Percentiles rank a stretch among this genome's conserved stretches.
phyloP scores from a whole-genome alignment of 2,797 vertebrate genomes.

The Sandelia bainsii region DNA sequence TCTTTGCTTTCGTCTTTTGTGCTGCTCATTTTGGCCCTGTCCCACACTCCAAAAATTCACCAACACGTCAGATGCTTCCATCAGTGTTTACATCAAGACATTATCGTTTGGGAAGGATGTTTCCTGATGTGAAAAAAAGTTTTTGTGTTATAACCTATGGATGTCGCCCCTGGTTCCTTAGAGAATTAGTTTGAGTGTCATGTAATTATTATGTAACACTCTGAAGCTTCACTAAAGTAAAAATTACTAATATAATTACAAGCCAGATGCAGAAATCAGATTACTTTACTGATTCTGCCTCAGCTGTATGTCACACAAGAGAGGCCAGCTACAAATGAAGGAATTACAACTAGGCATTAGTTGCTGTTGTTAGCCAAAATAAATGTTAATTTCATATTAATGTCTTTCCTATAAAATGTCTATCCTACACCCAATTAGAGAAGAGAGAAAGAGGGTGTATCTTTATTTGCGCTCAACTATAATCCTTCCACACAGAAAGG shows the following conservation, averaged over 20 bases:
- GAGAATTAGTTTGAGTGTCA: background rate
- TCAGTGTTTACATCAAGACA: conserved; percentile 16
- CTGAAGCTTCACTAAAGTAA: conserved; percentile 22
- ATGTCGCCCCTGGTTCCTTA: background rate
- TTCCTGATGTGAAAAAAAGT: background rate
- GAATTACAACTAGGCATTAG: conserved; percentile 52
- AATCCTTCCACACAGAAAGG: conserved; percentile 84
- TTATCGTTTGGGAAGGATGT: background rate
- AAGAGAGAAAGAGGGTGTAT: conserved; percentile 74
- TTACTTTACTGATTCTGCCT: conserved; percentile 1
- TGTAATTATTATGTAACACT: conserved; percentile 16
- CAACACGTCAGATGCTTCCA: conserved; percentile 2
- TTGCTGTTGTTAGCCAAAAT: conserved; percentile 65
- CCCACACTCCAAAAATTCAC: conserved; percentile 17
- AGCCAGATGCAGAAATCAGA: conserved; percentile 9
- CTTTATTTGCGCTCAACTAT: conserved; percentile 78
- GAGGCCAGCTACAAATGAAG: conserved; percentile 21
- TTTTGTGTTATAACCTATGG: background rate
- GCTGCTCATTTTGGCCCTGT: conserved; percentile 51
- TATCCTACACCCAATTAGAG: conserved; percentile 79
- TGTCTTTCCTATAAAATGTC: conserved; percentile 66
- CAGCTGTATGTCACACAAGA: conserved; percentile 19
- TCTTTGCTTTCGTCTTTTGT: conserved; percentile 38
- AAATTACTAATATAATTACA: conserved; percentile 1
- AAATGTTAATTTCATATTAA: conserved; percentile 80